phyloP scores from a whole-genome alignment of 2,113 vertebrate genomes.

The Gobiocypris rarus region DNA sequence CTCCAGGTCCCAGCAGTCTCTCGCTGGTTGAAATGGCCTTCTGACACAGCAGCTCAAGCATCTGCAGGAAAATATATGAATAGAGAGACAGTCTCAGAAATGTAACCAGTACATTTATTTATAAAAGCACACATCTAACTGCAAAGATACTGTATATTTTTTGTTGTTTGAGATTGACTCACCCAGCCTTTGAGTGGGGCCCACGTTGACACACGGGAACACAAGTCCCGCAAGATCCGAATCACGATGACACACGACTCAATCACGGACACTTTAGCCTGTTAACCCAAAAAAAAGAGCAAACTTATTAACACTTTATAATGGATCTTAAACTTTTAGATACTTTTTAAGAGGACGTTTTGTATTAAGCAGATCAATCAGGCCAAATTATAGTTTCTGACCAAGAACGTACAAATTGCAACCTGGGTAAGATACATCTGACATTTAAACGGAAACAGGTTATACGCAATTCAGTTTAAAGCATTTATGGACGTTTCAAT shows the following conservation, averaged over 20 bases:
- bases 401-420: slow-evolving; percentile 32
- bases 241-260: slow-evolving; percentile 93
- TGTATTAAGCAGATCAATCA: slow-evolving; percentile 46
- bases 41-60: slow-evolving; percentile 93
- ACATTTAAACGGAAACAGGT: slow-evolving; percentile 28
- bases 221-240: slow-evolving; percentile 92
- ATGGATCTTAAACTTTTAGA: slow-evolving; percentile 52
- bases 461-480: slow-evolving; percentile 14
- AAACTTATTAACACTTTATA: slow-evolving; percentile 37
- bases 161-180: slow-evolving; percentile 60
- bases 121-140: background rate
- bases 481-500: slow-evolving; percentile 34
- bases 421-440: slow-evolving; percentile 38
- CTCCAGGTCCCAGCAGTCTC: slow-evolving; percentile 88
- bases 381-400: slow-evolving; percentile 34
- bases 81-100: background rate
- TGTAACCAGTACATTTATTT: background rate
- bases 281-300: slow-evolving; percentile 57
- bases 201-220: slow-evolving; percentile 91
- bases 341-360: slow-evolving; percentile 66
- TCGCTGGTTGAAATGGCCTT: slow-evolving; percentile 90
- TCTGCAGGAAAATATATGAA: slow-evolving; percentile 66
- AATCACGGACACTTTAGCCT: slow-evolving; percentile 93
- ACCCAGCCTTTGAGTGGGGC: slow-evolving; percentile 94
- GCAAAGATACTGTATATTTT: background rate